phyloP scores from a whole-genome alignment of 92 coral and sea anemone genomes.

The Bergia sp. region DNA sequence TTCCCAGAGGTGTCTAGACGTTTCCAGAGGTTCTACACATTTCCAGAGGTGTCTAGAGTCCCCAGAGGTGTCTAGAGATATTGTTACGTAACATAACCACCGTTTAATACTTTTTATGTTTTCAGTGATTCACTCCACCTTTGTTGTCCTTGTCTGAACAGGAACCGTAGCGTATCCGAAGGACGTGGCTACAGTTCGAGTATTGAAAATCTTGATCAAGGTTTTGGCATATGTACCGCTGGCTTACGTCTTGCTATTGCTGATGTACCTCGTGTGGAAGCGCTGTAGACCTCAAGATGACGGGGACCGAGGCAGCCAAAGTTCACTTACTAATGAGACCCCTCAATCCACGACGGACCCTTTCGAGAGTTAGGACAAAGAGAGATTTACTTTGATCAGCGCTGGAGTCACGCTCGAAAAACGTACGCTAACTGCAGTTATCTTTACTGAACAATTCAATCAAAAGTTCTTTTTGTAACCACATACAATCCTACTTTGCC shows the following conservation, averaged over 20 bases:
- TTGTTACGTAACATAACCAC: no score
- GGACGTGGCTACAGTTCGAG: neutral
- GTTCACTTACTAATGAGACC: neutral
- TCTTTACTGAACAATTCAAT: no score
- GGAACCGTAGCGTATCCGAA: neutral
- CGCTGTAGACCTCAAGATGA: neutral
- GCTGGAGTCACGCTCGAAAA: no score
- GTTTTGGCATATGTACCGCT: slow-evolving; percentile 42
- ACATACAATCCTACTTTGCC: no score
- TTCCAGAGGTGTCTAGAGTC: no score
- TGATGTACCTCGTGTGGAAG: neutral
- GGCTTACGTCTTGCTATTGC: neutral
- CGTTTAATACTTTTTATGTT: no score
- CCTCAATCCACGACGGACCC: neutral
- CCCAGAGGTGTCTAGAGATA: no score
- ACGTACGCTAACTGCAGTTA: no score
- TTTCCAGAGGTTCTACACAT: no score
- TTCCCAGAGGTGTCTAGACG: no score
- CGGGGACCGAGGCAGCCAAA: neutral
- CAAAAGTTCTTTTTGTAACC: no score
- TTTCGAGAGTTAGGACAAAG: neutral
- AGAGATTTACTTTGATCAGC: no score
- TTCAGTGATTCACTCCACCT: neutral
- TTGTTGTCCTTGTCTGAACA: neutral
- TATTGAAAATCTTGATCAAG: neutral